Evolutionary conservation across 2,797 vertebrate species (phyloP), one percentile per base, ranked within the genome.

Genomic region (Gastrophryne carolinensis): DNA sequence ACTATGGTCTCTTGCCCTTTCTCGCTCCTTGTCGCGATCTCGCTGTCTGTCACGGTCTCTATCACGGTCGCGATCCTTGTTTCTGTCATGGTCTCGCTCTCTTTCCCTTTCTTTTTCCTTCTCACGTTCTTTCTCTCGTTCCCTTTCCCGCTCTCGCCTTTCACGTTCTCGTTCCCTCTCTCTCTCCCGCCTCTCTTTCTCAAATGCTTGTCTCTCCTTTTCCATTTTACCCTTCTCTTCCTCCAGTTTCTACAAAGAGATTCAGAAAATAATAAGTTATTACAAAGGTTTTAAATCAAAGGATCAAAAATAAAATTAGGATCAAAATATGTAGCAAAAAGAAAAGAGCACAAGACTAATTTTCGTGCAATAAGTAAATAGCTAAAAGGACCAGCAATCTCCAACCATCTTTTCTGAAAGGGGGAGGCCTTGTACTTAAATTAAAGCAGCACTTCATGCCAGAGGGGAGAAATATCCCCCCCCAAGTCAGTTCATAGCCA

Each of bases 161-260:
- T 73, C 71, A n/a, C 49, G 49, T 87, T 93, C 91, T 10, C 95
- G 93, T 82, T 98, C 96, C 83, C 96, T 95, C 81, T 93, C 90
- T 83, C 94, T 91, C 90, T 92, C 90, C 94, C 95, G 90, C 81
- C 96, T 93, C 87, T 98, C 96, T 88, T 90, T 95, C 88, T 97
- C 95, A 80, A 95, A 88, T 88, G 96, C 95, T 90, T 91, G 90
- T 88, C 91, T 93, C 87, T 93, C 91, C 87, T 92, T 93, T 86
- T 98, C 96, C 82, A 94, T 91, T 91, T 94, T 94, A 82, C 94
- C 94, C 90, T 98, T 98, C 86, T 98, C 96, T 90, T 98, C 96
- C 87, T 98, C 96, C 83, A 98, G 93, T 95, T 99, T 99, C 98
- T 99, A 97, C 85, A 90, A 61, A 44, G 35, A 71, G 27, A 71